phyloP scores from a whole-genome alignment of 2,888 invertebrate genomes.

The Drosophila prostipennis region DNA sequence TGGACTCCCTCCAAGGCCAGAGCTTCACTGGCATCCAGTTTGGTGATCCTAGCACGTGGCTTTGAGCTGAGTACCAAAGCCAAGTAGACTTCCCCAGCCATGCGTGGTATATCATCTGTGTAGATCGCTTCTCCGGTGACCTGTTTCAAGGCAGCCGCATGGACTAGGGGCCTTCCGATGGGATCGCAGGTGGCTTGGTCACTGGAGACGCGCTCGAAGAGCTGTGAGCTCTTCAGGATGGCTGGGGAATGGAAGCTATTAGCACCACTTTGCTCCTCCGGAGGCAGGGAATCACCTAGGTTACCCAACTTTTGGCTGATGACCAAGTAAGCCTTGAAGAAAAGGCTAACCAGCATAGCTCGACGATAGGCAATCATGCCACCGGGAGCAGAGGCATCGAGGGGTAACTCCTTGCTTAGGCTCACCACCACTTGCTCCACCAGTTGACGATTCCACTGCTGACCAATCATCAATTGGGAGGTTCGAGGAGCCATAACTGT shows the following conservation, averaged over 20 bases:
- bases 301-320: conserved; percentile 85
- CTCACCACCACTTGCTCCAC: conserved; percentile 87
- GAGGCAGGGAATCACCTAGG: conserved; percentile 69
- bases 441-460: conserved; percentile 87
- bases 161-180: conserved; percentile 92
- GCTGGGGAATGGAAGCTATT: conserved; percentile 77
- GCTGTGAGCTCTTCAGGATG: conserved; percentile 80
- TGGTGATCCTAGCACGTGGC: conserved; percentile 92
- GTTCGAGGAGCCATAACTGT: conserved; percentile 90
- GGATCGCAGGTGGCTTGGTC: conserved; percentile 88
- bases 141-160: conserved; percentile 93
- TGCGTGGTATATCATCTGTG: conserved; percentile 93
- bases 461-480: conserved; percentile 86
- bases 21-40: conserved; percentile 90
- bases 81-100: conserved; percentile 91
- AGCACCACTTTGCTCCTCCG: conserved; percentile 83
- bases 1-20: conserved; percentile 91
- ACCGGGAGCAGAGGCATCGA: conserved; percentile 92
- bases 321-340: conserved; percentile 89
- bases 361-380: conserved; percentile 83
- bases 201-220: conserved; percentile 85
- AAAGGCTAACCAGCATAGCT: conserved; percentile 87
- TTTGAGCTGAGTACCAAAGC: conserved; percentile 91
- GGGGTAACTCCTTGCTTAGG: conserved; percentile 90
- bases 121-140: conserved; percentile 96